phyloP scores from a whole-genome alignment of 2,113 vertebrate genomes.

The Salminus brasiliensis region DNA sequence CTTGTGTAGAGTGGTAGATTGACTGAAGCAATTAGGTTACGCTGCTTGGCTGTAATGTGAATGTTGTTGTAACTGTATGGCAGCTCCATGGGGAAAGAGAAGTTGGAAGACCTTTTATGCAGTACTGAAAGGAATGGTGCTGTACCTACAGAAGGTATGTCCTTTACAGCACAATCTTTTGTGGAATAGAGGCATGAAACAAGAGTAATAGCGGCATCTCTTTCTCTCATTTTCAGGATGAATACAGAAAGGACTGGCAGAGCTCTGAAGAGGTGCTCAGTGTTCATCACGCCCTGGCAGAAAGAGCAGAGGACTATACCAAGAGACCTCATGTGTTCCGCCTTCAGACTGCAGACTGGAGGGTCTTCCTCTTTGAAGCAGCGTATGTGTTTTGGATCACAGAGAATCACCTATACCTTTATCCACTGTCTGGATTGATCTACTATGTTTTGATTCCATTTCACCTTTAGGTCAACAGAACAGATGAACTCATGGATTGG shows the following conservation, averaged over 20 bases:
- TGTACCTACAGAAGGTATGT: conserved; percentile 87
- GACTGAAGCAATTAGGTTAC: no score
- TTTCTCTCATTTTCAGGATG: conserved; percentile 65
- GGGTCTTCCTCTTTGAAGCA: conserved; percentile 90
- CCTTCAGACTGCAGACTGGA: conserved; percentile 88
- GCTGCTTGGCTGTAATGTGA: background rate
- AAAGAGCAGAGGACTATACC: conserved; percentile 82
- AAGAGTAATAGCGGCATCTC: background rate
- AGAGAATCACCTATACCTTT: background rate
- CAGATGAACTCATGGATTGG: conserved; percentile 92
- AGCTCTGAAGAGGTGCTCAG: conserved; percentile 84
- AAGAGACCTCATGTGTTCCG: conserved; percentile 89
- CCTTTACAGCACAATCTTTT: background rate
- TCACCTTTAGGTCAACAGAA: conserved; percentile 72
- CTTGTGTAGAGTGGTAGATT: background rate
- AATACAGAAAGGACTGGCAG: conserved; percentile 71
- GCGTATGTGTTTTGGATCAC: conserved; percentile 74
- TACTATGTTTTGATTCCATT: background rate
- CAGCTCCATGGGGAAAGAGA: conserved; percentile 89
- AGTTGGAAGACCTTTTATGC: conserved; percentile 90
- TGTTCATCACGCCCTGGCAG: conserved; percentile 88
- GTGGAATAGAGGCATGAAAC: background rate
- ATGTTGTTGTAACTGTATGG: conserved; percentile 14
- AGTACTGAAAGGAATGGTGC: conserved; percentile 85
- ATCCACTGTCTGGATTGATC: background rate